A percentile compares a stretch with the other conserved stretches of the same genome.
Evolutionary conservation across 2,888 invertebrate species (phyloP).

Genomic region (Junonia oenone): DNA sequence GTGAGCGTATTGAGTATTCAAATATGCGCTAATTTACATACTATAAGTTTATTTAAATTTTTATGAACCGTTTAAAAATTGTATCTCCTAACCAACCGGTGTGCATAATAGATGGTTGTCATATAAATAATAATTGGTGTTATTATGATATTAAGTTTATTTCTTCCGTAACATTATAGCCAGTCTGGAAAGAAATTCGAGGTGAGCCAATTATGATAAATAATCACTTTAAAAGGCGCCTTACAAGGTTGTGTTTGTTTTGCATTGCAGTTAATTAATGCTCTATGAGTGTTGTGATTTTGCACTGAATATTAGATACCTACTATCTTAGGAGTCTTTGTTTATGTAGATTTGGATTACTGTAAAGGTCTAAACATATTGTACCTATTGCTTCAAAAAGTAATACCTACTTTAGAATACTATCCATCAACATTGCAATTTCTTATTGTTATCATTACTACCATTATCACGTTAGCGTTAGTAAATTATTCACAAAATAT

Average conservation of each 20-base stretch:
- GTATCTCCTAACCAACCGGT: neutral
- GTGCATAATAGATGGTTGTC: neutral
- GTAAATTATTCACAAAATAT: too few species aligned
- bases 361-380: too few species aligned
- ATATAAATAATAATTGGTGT: slow-evolving; percentile 2
- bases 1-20: too few species aligned
- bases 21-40: too few species aligned
- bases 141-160: slow-evolving; percentile 4
- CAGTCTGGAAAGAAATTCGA: slow-evolving; percentile 27
- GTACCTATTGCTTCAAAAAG: too few species aligned
- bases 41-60: too few species aligned
- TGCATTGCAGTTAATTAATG: neutral
- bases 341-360: neutral
- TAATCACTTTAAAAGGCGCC: slow-evolving; percentile 20
- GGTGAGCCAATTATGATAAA: slow-evolving; percentile 28
- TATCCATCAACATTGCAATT: too few species aligned
- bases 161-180: slow-evolving; percentile 10
- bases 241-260: slow-evolving; percentile 20
- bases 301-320: neutral
- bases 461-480: too few species aligned
- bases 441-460: too few species aligned
- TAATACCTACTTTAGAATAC: too few species aligned
- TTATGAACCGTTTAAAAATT: neutral
- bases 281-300: neutral
- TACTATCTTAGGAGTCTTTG: neutral